A percentile compares a stretch with the other conserved stretches of the same genome.
phyloP scores from a whole-genome alignment of 2,888 invertebrate genomes.

The Siphonodentalium dalli region DNA sequence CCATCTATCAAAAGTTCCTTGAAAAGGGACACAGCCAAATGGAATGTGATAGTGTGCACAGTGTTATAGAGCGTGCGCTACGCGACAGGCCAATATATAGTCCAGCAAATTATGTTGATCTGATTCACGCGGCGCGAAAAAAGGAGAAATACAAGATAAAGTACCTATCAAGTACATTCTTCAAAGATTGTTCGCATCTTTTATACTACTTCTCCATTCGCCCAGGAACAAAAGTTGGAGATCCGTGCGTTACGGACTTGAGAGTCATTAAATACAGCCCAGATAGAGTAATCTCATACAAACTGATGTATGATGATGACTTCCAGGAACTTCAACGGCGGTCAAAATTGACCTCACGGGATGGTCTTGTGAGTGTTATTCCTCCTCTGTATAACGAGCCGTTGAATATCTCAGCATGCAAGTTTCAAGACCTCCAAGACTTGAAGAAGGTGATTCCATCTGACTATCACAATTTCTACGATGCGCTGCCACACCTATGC shows the following conservation, averaged over 20 bases:
- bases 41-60: slow-evolving; percentile 31
- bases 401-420: no score
- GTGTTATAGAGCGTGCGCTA: slow-evolving; percentile 24
- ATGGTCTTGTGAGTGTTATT: no score
- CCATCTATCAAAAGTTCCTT: slow-evolving; percentile 25
- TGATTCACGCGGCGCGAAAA: slow-evolving; percentile 13
- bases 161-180: slow-evolving; percentile 18
- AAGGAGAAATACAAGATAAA: slow-evolving; percentile 10
- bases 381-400: no score
- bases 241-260: slow-evolving; percentile 21
- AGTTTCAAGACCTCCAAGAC: no score
- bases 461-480: no score
- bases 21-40: slow-evolving; percentile 32
- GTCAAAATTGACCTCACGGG: no score
- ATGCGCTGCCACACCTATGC: no score
- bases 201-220: slow-evolving; percentile 18
- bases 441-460: no score
- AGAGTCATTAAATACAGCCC: slow-evolving; percentile 11
- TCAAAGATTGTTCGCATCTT: slow-evolving; percentile 9
- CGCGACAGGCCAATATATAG: slow-evolving; percentile 13
- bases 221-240: slow-evolving; percentile 16
- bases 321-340: not conserved
- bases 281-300: slow-evolving; percentile 7
- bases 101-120: slow-evolving; percentile 21
- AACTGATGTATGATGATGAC: not conserved